These are phyloP conservation scores for Manis crassicaudata DNA, from an alignment of 2,797 vertebrate genomes.

Conservation along the genomic window DNA sequence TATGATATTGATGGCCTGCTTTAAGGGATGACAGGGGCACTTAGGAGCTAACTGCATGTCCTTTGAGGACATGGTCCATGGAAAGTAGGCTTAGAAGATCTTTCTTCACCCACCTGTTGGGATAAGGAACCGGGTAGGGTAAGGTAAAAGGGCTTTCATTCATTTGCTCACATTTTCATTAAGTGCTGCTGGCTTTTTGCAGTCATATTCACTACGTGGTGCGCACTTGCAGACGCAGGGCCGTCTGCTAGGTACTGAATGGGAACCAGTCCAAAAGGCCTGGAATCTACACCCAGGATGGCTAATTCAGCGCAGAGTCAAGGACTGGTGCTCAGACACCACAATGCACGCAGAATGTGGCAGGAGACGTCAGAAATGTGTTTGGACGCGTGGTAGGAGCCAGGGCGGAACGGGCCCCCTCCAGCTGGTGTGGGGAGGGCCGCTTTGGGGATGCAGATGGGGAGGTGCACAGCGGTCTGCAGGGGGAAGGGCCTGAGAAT, in stretches of 20 bases:
- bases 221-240: neutral
- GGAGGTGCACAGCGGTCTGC: no score
- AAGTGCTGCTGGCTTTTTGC: neutral
- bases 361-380: neutral
- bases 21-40: neutral
- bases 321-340: accelerated
- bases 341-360: neutral
- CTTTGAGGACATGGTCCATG: accelerated
- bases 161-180: neutral
- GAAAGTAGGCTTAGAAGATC: neutral
- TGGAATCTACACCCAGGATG: neutral
- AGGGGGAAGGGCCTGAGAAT: neutral
- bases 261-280: neutral
- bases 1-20: neutral
- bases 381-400: accelerated
- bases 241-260: neutral
- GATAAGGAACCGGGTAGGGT: neutral
- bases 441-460: neutral
- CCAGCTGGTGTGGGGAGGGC: neutral
- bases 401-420: neutral
- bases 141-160: neutral
- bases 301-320: neutral
- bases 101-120: neutral
- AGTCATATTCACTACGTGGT: neutral
- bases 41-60: neutral